Base-by-base conservation (phyloP, 2,888 invertebrate species). In the Phaedon cochleariae region DNA sequence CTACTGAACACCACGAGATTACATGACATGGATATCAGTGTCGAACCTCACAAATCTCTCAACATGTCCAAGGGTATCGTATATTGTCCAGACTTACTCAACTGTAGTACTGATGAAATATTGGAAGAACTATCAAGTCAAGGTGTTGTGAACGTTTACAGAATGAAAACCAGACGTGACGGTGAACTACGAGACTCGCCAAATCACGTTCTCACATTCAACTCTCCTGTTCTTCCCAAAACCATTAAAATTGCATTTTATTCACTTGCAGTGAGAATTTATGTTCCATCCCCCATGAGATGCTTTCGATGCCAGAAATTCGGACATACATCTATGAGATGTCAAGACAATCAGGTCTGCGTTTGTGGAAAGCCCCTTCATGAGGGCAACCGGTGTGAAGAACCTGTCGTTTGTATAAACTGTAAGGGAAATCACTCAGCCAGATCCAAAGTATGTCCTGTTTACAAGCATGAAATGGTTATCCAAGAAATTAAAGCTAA, bases 401-500 rank as follows among this genome's bases (percentile, higher is more conserved):
- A 9, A 7, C 60, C 60, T 1, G 22, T 45, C 1, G 31, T 45
- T 2, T 68, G 65, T 54, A 49, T 68, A 0, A 68, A 69, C 18
- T 65, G 64, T 37, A 12, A 54, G 18, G 68, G 59, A 15, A 18
- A 34, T 5, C 68, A 70, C 37, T 57, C 41, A 1, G 62, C 72
- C 3, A 46, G 48, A 0, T 66, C 67, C n/a, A 62, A 49, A 20
- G 52, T 63, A 9, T 72, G 70, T 48, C 69, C 70, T 4, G 46
- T 52, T 6, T 69, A 37, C 49, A 54, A 54, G 21, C 54, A 65
- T 37, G 69, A 72, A 66, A 22, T 48, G 12, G 57, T 46, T 6
- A 72, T 70, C 10, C 67, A 67, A 34, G 58, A 65, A 58, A 5
- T 66, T 10, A 65, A 62, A 48, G 60, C 57, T 1, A 49, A n/a